Conservation (phyloP, 92 coral and sea anemone species). For the Phenganax subtilis region DNA sequence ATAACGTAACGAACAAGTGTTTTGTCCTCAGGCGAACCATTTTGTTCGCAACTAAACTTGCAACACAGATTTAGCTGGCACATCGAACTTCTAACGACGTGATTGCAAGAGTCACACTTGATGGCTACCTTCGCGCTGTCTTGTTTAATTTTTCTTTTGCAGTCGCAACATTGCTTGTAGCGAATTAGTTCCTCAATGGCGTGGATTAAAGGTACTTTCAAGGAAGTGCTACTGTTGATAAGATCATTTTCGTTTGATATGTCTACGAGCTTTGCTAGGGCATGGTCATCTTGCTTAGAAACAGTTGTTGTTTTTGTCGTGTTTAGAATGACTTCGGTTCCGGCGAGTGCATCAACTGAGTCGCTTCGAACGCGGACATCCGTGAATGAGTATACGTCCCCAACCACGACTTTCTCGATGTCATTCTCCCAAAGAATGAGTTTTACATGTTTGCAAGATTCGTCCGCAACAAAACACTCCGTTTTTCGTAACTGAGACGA, state of each 20-base stretch:
- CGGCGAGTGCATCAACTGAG: neutral
- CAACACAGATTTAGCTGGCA: constrained; percentile 22
- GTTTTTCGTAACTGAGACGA: constrained; percentile 11
- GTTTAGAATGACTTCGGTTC: neutral
- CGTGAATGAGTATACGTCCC: constrained; percentile 2
- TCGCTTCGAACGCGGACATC: constrained; percentile 19
- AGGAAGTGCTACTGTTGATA: constrained; percentile 6
- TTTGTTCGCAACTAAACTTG: neutral
- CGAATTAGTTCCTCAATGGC: constrained; percentile 1
- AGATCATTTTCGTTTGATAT: neutral
- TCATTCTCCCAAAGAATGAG: constrained; percentile 17
- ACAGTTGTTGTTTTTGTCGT: constrained; percentile 8
- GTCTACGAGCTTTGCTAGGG: constrained; percentile 12
- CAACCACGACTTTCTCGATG: constrained; percentile 12
- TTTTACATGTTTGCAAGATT: neutral
- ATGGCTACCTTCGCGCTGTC: constrained; percentile 24
- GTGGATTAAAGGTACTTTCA: neutral
- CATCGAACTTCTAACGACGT: constrained; percentile 32
- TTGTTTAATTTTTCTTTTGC: constrained; percentile 36
- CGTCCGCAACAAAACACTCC: constrained; percentile 15
- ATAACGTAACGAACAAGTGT: constrained; percentile 12
- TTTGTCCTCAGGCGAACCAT: constrained; percentile 20
- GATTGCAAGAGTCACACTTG: constrained; percentile 37
- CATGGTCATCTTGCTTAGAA: constrained; percentile 7
- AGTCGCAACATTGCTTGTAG: constrained; percentile 38